Conservation (phyloP, 1,140 invertebrate genomes). For the Drosophila ercepeae region DNA sequence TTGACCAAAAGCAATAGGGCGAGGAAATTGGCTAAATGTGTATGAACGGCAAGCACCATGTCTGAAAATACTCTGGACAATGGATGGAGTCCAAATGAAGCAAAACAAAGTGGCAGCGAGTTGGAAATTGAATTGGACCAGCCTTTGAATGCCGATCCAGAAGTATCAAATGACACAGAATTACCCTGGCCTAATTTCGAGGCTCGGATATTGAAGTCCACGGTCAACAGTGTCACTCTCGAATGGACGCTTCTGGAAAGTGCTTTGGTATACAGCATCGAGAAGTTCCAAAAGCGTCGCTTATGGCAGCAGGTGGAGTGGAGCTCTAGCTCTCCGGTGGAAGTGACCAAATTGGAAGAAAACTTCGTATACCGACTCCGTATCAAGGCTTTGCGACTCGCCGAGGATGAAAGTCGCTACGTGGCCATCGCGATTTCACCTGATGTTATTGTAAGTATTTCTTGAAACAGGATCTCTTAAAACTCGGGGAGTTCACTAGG, state of each 20-base stretch:
- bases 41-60: not conserved
- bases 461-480: too few relatives aligned
- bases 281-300: slow-evolving; percentile 54
- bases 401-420: slow-evolving; percentile 27
- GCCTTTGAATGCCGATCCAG: not conserved
- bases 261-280: slow-evolving; percentile 63
- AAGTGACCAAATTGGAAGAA: slow-evolving; percentile 62
- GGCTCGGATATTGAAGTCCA: slow-evolving; percentile 44
- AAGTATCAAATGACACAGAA: not conserved
- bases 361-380: slow-evolving; percentile 72
- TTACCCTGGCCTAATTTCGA: slow-evolving; percentile 47
- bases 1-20: not conserved
- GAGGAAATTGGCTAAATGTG: not conserved
- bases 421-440: slow-evolving; percentile 53
- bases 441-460: slow-evolving; percentile 61
- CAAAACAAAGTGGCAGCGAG: slow-evolving; percentile 22
- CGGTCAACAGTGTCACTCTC: slow-evolving; percentile 56
- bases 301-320: slow-evolving; percentile 71
- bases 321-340: slow-evolving; percentile 39
- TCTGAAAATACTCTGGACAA: not conserved
- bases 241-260: slow-evolving; percentile 46
- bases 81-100: not conserved
- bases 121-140: slow-evolving; percentile 16
- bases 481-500: too few relatives aligned
- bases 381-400: slow-evolving; percentile 55